A percentile compares a stretch with the other conserved stretches of the same genome.
These are phyloP conservation scores for Kuschelorhynchus macadamiae DNA, from an alignment of 2,888 invertebrate genomes.

Conservation along the genomic window DNA sequence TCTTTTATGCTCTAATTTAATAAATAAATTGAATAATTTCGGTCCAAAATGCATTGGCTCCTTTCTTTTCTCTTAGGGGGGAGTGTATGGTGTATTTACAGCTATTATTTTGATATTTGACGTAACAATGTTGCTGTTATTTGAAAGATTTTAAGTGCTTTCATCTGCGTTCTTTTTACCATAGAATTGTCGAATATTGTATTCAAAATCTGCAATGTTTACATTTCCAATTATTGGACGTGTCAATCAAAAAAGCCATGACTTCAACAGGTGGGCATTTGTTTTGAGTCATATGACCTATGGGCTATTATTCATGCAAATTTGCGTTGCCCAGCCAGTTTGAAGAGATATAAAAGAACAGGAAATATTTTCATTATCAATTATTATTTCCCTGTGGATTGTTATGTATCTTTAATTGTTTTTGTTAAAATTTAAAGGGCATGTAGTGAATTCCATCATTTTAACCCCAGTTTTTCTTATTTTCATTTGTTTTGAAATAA, in stretches of 20 bases:
- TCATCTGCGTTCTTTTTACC: neutral
- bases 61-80: slow-evolving; percentile 47
- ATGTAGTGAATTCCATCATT: too few relatives aligned
- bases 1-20: slow-evolving; percentile 45
- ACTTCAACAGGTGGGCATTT: slow-evolving; percentile 42
- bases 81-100: slow-evolving; percentile 43
- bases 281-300: slow-evolving; percentile 36
- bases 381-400: too few relatives aligned
- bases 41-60: slow-evolving; percentile 37
- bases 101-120: slow-evolving; percentile 29
- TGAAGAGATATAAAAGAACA: neutral
- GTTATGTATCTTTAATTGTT: too few relatives aligned
- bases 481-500: too few relatives aligned
- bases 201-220: slow-evolving; percentile 20
- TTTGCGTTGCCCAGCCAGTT: neutral
- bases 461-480: too few relatives aligned
- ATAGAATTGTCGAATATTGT: neutral
- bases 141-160: neutral
- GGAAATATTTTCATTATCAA: neutral
- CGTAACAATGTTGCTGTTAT: slow-evolving; percentile 5
- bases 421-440: too few relatives aligned
- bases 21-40: slow-evolving; percentile 50
- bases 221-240: slow-evolving; percentile 36
- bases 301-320: slow-evolving; percentile 3
- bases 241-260: slow-evolving; percentile 23